These are phyloP conservation scores for Tenualosa thibaudeaui DNA, from an alignment of 2,797 vertebrate species.

Conservation along the genomic window DNA sequence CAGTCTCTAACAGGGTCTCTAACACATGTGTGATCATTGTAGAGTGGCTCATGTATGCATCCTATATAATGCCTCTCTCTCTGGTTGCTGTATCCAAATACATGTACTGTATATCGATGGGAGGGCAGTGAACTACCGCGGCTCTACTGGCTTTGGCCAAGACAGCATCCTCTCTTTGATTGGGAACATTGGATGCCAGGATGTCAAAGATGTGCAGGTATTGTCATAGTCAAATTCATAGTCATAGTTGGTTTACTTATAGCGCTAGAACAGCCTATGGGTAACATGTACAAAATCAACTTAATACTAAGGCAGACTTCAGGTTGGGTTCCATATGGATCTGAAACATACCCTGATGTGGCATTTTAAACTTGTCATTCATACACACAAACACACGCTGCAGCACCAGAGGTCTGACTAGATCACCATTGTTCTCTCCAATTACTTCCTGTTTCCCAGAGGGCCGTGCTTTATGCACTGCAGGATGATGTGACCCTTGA, in stretches of 20 bases:
- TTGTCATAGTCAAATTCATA: background rate
- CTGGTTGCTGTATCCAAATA: background rate
- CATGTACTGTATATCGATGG: background rate
- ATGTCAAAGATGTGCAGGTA: background rate
- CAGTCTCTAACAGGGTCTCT: too few relatives aligned
- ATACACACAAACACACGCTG: background rate
- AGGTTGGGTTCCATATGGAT: conserved; percentile 65
- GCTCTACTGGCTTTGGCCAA: conserved; percentile 85
- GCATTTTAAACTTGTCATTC: background rate
- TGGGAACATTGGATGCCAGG: conserved; percentile 68
- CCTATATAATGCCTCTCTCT: background rate
- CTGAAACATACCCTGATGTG: conserved; percentile 83
- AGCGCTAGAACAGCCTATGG: too few relatives aligned
- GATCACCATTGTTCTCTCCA: background rate
- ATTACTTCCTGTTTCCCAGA: conserved; percentile 55
- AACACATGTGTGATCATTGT: too few relatives aligned
- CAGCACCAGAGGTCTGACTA: background rate
- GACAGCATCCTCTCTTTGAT: conserved; percentile 80
- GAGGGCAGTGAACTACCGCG: conserved; percentile 78
- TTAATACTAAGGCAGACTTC: too few relatives aligned
- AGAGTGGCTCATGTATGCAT: background rate
- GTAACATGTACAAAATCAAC: too few relatives aligned
- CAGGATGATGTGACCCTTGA: conserved; percentile 67
- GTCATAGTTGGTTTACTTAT: too few relatives aligned
- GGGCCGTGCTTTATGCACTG: conserved; percentile 69